A percentile compares a stretch with the other conserved stretches of the same genome.
These are phyloP conservation scores for Serripes groenlandicus DNA, from an alignment of 2,888 invertebrate genomes.

Conservation along the genomic window DNA sequence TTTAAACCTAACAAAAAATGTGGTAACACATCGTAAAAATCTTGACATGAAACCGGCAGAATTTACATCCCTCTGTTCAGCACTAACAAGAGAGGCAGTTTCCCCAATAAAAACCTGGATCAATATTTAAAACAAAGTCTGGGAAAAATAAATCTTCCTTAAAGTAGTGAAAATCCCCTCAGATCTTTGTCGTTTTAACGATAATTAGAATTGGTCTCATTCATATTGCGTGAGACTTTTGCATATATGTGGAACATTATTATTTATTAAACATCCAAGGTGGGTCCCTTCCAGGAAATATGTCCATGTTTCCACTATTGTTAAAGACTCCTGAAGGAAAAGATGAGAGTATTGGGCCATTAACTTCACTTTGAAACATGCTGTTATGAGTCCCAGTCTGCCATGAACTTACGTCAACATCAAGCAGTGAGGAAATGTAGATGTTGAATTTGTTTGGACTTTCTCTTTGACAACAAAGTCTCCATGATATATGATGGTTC, in stretches of 20 bases:
- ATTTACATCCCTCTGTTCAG: constrained; percentile 21
- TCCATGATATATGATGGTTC: background rate
- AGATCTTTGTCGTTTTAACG: constrained; percentile 61
- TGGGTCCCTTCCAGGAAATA: constrained; percentile 10
- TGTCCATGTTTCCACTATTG: background rate
- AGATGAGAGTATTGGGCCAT: constrained; percentile 15
- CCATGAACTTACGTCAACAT: background rate
- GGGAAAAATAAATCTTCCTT: constrained; percentile 66
- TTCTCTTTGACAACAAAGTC: background rate
- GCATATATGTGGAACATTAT: constrained; percentile 52
- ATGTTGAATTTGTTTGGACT: background rate
- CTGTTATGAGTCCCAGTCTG: background rate
- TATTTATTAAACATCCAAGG: constrained; percentile 56
- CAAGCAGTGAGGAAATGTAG: background rate
- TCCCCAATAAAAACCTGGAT: constrained; percentile 33
- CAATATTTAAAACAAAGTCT: constrained; percentile 67
- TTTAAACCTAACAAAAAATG: background rate
- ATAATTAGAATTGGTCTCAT: constrained; percentile 57
- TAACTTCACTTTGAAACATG: constrained; percentile 21
- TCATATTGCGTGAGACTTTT: constrained; percentile 42
- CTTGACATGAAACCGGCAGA: constrained; percentile 23
- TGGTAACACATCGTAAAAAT: constrained; percentile 23
- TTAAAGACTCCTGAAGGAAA: constrained; percentile 5
- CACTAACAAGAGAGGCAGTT: constrained; percentile 19
- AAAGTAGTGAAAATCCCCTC: constrained; percentile 56